A percentile compares a stretch with the other conserved stretches of the same genome.
Evolutionary conservation across 2,888 invertebrate species (phyloP).

Genomic region (Torymus texanus): DNA sequence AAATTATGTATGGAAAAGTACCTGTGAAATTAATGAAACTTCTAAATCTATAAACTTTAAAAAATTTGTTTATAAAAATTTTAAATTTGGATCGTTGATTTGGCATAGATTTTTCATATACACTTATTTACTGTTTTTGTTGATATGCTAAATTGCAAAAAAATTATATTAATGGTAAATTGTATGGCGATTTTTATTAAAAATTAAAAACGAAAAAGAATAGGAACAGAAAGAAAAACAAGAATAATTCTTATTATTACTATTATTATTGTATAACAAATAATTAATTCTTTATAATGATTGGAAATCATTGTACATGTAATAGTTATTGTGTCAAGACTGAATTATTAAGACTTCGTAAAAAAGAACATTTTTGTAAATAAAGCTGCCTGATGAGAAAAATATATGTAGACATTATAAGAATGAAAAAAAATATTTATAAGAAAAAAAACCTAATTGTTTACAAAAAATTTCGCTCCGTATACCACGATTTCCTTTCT

Average conservation of each 20-base stretch:
- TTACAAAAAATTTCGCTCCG: conserved; percentile 45
- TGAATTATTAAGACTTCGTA: conserved; percentile 71
- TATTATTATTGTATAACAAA: conserved; percentile 56
- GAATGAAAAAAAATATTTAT: conserved; percentile 58
- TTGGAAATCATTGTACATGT: conserved; percentile 57
- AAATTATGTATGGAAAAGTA: conserved; percentile 47
- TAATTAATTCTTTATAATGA: conserved; percentile 57
- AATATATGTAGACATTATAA: conserved; percentile 68
- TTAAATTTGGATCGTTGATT: conserved; percentile 52
- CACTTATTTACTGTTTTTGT: conserved; percentile 53
- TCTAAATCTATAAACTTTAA: conserved; percentile 28
- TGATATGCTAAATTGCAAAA: conserved; percentile 41
- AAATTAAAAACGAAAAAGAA: conserved; percentile 39
- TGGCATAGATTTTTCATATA: conserved; percentile 52
- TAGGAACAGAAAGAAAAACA: conserved; percentile 16
- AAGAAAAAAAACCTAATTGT: conserved; percentile 44
- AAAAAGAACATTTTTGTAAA: conserved; percentile 71
- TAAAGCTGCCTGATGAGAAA: conserved; percentile 67
- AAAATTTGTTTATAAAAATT: conserved; percentile 47
- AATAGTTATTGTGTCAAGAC: conserved; percentile 69
- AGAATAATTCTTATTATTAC: conserved; percentile 55
- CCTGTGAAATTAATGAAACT: conserved; percentile 50
- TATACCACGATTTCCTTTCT: conserved; percentile 47
- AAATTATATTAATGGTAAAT: conserved; percentile 41
- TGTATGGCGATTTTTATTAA: conserved; percentile 14